Evolutionary conservation across 2,888 invertebrate genomes (phyloP).

Genomic region (Melolontha melolontha): DNA sequence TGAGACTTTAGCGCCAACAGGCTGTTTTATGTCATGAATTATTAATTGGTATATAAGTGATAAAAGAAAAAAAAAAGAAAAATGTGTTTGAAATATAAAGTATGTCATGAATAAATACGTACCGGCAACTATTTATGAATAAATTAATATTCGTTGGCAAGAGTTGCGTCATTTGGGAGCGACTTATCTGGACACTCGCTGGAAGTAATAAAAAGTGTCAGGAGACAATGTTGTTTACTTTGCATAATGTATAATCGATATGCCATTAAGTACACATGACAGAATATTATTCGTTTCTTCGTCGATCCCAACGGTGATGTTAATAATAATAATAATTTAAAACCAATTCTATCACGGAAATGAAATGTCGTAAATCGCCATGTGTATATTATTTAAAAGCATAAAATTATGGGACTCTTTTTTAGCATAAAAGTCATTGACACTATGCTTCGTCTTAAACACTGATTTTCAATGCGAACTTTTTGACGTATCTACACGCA

Average conservation of each 20-base stretch:
- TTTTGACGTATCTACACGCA: neutral
- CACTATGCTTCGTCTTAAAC: neutral
- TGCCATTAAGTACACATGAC: constrained; percentile 24
- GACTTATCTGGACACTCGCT: constrained; percentile 26
- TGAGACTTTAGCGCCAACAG: constrained; percentile 15
- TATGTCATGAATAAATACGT: constrained; percentile 24
- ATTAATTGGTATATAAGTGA: constrained; percentile 18
- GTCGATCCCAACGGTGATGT: constrained; percentile 3
- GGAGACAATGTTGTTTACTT: constrained; percentile 35
- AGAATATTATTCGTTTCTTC: constrained; percentile 22
- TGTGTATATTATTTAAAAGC: too few species aligned
- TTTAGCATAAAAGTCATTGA: constrained; percentile 5
- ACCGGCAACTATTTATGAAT: constrained; percentile 12
- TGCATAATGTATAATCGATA: constrained; percentile 36
- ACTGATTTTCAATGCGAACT: neutral
- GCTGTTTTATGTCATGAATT: constrained; percentile 21
- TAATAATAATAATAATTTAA: constrained; percentile 23
- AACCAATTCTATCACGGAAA: constrained; percentile 4
- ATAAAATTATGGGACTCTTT: constrained; percentile 3
- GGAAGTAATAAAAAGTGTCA: constrained; percentile 28
- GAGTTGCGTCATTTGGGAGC: constrained; percentile 8
- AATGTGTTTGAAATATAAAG: constrained; percentile 26
- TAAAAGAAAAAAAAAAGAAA: constrained; percentile 17
- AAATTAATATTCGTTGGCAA: constrained; percentile 13
- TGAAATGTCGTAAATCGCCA: neutral